Conservation (phyloP, 1,140 invertebrate species). For the Panonychus citri region DNA sequence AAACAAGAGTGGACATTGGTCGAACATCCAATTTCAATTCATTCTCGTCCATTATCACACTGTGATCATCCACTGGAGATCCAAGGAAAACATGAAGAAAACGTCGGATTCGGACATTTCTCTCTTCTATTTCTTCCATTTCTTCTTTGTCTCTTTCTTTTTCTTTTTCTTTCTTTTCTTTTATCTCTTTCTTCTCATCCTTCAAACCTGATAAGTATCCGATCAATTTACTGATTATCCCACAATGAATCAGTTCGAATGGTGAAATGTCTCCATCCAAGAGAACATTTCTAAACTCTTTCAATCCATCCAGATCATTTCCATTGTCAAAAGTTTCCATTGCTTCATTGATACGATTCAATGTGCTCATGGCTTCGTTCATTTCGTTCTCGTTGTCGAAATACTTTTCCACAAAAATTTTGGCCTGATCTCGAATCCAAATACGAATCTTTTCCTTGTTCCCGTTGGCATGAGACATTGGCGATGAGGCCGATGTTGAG, state of each 20-base stretch:
- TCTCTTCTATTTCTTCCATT: constrained; percentile 19
- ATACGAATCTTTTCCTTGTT: constrained; percentile 70
- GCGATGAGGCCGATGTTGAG: background rate
- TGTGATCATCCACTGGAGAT: constrained; percentile 45
- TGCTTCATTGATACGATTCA: constrained; percentile 45
- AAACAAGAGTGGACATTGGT: constrained; percentile 56
- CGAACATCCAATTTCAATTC: constrained; percentile 23
- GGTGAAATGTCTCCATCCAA: constrained; percentile 83
- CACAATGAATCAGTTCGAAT: constrained; percentile 92
- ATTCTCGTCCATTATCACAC: constrained; percentile 18
- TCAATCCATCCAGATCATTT: constrained; percentile 40
- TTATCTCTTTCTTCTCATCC: constrained; percentile 12
- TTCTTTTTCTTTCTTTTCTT: too few relatives aligned
- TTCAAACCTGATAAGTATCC: constrained; percentile 39
- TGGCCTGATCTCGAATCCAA: constrained; percentile 73
- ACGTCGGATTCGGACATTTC: constrained; percentile 54
- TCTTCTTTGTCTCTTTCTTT: background rate
- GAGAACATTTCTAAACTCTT: constrained; percentile 60
- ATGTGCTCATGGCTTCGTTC: constrained; percentile 35
- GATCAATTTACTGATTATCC: constrained; percentile 64
- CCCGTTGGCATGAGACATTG: constrained; percentile 19
- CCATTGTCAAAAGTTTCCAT: constrained; percentile 42
- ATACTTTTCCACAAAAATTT: constrained; percentile 35
- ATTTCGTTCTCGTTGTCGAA: constrained; percentile 20
- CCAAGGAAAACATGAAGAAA: constrained; percentile 79